phyloP scores from a whole-genome alignment of 35 echinoderm and acorn worm species.

The Nesometra sesokonis region DNA sequence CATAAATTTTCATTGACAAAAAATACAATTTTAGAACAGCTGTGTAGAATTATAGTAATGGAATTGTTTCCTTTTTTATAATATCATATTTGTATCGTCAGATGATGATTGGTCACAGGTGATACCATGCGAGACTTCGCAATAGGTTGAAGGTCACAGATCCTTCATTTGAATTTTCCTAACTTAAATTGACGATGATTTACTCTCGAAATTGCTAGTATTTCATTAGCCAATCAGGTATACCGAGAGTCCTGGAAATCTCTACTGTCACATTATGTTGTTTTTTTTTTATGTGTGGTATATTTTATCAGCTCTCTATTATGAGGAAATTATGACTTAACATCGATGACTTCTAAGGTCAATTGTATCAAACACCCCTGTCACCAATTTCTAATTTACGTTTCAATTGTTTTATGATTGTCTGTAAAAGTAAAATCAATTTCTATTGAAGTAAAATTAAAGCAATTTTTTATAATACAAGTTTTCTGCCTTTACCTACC shows the following conservation, averaged over 20 bases:
- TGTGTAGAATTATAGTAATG: not conserved
- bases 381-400: too few species aligned
- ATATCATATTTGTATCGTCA: not conserved
- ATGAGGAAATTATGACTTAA: too few species aligned
- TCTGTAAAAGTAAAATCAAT: too few species aligned
- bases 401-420: too few species aligned
- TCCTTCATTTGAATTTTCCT: not conserved
- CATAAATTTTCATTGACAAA: not conserved
- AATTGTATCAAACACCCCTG: too few species aligned
- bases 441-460: too few species aligned
- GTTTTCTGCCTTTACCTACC: too few species aligned
- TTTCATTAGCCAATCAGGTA: not conserved
- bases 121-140: not conserved
- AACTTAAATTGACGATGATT: not conserved
- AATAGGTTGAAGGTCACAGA: not conserved
- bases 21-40: not conserved
- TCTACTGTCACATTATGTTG: too few species aligned
- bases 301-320: too few species aligned
- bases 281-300: too few species aligned
- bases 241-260: not conserved
- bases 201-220: not conserved
- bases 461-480: too few species aligned
- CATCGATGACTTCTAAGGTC: too few species aligned
- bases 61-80: not conserved
- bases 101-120: not conserved